These are phyloP conservation scores for Zosterops hypoxanthus DNA, from an alignment of 2,113 vertebrate species.

Conservation along the genomic window DNA sequence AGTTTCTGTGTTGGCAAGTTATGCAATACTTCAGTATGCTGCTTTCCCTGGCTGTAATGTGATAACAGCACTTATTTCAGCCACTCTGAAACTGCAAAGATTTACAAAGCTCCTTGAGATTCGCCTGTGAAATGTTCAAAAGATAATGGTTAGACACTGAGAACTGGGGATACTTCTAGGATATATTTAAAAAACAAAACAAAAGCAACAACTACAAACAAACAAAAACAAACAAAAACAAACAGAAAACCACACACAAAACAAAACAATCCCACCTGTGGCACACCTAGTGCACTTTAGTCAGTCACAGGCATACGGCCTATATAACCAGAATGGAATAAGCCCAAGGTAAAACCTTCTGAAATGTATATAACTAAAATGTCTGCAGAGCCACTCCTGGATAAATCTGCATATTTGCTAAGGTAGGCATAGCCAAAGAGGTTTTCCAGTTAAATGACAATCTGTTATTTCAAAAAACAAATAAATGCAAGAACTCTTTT, in stretches of 20 bases:
- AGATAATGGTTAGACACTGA: not conserved
- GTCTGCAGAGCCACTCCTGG: not conserved
- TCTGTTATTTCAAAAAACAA: not conserved
- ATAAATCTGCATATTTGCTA: not conserved
- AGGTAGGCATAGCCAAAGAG: not conserved
- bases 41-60: not conserved
- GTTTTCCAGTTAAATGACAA: not conserved
- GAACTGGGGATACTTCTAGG: not conserved
- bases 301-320: not conserved
- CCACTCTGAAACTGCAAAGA: not conserved
- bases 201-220: not conserved
- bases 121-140: not conserved
- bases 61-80: not conserved
- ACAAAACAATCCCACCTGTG: not conserved
- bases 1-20: not conserved
- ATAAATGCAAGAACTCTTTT: not conserved
- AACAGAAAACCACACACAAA: too few species aligned
- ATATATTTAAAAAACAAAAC: not conserved
- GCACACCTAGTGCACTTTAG: not conserved
- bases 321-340: not conserved
- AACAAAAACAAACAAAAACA: not conserved
- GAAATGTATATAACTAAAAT: not conserved
- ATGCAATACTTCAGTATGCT: not conserved
- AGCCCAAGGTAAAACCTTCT: not conserved
- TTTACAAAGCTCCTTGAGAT: not conserved